Conservation (phyloP, 2,113 vertebrate species). For the Vicugna pacos region DNA sequence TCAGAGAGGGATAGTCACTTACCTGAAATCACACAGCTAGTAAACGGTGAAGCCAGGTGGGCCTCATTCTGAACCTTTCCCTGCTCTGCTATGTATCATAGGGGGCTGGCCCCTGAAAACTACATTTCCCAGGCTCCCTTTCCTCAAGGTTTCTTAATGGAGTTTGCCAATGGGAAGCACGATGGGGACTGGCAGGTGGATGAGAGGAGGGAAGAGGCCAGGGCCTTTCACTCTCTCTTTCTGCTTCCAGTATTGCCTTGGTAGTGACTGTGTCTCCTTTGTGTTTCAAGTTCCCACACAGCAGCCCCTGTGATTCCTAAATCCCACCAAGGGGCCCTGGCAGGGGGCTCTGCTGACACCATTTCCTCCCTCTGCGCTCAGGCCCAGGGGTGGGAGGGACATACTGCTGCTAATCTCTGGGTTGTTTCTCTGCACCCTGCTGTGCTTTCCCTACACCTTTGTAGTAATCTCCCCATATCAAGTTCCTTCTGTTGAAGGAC, state of each 20-base stretch:
- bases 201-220: not conserved
- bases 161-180: not conserved
- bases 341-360: not conserved
- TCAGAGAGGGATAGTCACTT: not conserved
- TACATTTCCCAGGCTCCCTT: constrained; percentile 36
- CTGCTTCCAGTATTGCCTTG: not conserved
- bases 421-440: not conserved
- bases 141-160: not conserved
- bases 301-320: not conserved
- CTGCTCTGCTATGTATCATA: not conserved
- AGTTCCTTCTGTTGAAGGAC: not conserved
- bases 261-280: not conserved
- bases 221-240: not conserved
- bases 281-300: not conserved
- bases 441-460: not conserved
- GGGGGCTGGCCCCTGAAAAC: not conserved
- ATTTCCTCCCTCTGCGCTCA: not conserved
- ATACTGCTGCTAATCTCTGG: not conserved
- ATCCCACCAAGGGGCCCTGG: not conserved
- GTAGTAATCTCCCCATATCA: not conserved
- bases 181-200: not conserved
- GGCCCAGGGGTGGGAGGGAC: not conserved
- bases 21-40: not conserved
- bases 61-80: not conserved
- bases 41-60: not conserved